Conservation (phyloP, 2,113 vertebrate species). For the Microcebus jonahi region DNA sequence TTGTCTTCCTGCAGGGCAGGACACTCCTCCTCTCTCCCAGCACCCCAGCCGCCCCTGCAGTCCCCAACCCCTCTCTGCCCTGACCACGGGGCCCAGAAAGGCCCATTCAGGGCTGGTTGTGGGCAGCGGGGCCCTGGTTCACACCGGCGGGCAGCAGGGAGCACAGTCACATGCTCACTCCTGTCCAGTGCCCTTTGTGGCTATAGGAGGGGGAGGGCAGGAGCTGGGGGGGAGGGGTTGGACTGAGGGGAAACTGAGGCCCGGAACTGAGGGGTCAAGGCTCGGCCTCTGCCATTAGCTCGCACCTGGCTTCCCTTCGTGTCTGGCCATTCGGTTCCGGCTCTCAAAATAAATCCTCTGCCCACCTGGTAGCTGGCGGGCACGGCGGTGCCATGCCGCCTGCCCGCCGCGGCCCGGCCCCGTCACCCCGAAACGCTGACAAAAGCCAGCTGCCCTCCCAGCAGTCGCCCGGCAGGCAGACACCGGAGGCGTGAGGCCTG, state of each 20-base stretch:
- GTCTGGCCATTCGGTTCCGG: neutral
- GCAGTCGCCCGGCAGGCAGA: neutral
- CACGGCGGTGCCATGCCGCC: neutral
- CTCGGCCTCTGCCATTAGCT: neutral
- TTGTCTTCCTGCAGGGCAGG: neutral
- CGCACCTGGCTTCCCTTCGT: neutral
- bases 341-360: neutral
- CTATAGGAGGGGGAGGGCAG: neutral
- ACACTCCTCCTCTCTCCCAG: neutral
- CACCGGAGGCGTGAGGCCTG: conserved; percentile 14
- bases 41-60: neutral
- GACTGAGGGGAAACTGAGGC: neutral
- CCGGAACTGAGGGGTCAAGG: accelerated
- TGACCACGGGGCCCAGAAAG: neutral
- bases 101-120: neutral
- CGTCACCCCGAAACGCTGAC: conserved; percentile 12
- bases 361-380: neutral
- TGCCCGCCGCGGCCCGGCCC: neutral
- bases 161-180: neutral
- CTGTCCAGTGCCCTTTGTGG: neutral
- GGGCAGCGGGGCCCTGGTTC: neutral
- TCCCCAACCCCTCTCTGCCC: neutral
- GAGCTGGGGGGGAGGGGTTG: neutral
- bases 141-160: neutral
- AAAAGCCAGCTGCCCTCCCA: conserved; percentile 43